Evolutionary conservation across 2,888 invertebrate genomes (phyloP).

Genomic region (Ischnus inquisitorius): DNA sequence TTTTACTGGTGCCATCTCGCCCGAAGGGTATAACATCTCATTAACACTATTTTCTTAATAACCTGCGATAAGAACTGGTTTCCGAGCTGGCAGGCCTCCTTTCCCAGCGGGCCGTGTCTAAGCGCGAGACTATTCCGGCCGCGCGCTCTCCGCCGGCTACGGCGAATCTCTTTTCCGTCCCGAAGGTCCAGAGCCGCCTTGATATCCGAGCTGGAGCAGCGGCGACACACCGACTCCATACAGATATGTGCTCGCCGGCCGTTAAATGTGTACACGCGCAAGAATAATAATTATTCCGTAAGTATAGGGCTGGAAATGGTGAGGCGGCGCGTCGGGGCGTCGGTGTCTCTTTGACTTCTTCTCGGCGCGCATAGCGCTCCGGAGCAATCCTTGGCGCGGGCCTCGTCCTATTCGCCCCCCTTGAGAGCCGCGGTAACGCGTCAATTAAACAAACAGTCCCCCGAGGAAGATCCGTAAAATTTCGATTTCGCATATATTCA

Average conservation of each 20-base stretch:
- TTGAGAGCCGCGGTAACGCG: conserved; percentile 64
- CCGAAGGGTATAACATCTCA: conserved; percentile 72
- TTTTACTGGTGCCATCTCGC: conserved; percentile 4
- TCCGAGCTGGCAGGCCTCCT: conserved; percentile 29
- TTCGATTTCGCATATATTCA: conserved; percentile 74
- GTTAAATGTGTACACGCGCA: conserved; percentile 76
- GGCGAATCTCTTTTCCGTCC: background rate
- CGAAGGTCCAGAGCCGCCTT: conserved; percentile 7
- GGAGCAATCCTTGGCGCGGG: background rate
- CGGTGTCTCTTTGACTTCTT: conserved; percentile 79
- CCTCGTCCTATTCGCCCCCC: conserved; percentile 21
- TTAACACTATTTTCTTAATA: conserved; percentile 77
- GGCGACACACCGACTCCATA: conserved; percentile 2
- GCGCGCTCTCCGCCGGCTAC: background rate
- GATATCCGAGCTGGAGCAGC: background rate
- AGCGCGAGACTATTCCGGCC: background rate
- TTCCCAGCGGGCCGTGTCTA: conserved; percentile 29
- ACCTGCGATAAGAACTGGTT: conserved; percentile 77
- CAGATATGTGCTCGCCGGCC: conserved; percentile 54
- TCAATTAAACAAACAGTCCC: conserved; percentile 79
- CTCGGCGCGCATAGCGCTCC: conserved; percentile 26
- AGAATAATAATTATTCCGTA: conserved; percentile 79
- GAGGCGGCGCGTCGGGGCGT: conserved; percentile 70
- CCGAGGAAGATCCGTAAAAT: conserved; percentile 71
- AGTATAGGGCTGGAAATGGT: conserved; percentile 74